Percentiles rank a stretch among this genome's conserved stretches.
phyloP scores from a whole-genome alignment of 2,113 vertebrate genomes.

The Trachemys scripta region DNA sequence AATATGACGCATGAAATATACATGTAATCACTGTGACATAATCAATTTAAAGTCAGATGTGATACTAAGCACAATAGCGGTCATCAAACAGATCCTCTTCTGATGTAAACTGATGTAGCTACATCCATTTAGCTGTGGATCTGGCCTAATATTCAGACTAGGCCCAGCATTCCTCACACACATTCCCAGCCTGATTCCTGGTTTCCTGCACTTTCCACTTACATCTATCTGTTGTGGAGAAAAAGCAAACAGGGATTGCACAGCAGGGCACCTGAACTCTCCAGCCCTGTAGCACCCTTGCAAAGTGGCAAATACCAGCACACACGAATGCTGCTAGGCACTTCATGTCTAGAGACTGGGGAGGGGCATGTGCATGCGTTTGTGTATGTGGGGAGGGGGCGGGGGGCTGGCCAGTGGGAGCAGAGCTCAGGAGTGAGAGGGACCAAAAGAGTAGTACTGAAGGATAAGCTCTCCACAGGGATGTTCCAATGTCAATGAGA shows the following conservation, averaged over 20 bases:
- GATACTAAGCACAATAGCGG: not conserved
- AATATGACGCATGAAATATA: slow-evolving; percentile 7
- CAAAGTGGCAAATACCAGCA: not conserved
- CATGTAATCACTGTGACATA: not conserved
- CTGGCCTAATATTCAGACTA: not conserved
- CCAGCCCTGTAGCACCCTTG: not conserved
- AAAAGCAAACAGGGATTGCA: not conserved
- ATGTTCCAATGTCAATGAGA: too few relatives aligned
- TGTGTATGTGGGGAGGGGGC: too few relatives aligned
- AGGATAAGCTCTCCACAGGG: not conserved
- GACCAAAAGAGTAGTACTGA: not conserved
- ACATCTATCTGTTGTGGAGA: not conserved
- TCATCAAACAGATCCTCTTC: not conserved
- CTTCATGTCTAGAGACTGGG: not conserved
- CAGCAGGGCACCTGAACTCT: not conserved
- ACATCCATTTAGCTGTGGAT: not conserved
- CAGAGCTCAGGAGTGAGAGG: not conserved
- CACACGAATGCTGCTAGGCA: not conserved
- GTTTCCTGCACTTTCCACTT: not conserved
- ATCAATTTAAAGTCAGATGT: slow-evolving; percentile 9
- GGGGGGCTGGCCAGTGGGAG: not conserved
- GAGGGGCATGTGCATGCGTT: not conserved
- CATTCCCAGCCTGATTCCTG: not conserved
- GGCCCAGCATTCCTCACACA: rapidly evolving
- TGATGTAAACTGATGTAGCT: not conserved